Conservation (phyloP, 2,797 vertebrate species). For the Novumbra hubbsi region DNA sequence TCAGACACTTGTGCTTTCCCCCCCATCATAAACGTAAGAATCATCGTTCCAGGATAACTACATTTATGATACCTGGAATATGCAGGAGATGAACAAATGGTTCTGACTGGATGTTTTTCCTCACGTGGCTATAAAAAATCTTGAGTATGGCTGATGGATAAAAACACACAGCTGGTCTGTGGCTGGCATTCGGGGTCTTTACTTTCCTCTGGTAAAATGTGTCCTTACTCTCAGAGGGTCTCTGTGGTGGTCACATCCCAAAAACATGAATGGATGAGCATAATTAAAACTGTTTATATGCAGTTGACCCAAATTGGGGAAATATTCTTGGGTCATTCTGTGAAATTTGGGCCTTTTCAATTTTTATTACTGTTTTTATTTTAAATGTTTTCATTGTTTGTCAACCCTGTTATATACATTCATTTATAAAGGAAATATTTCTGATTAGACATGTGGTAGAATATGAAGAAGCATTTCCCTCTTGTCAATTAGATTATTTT, state of each 20-base stretch:
- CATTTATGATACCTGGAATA: constrained; percentile 15
- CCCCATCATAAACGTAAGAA: constrained; percentile 14
- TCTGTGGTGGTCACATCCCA: constrained; percentile 40
- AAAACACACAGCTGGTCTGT: constrained; percentile 43
- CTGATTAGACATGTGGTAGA: no score
- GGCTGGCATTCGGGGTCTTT: constrained; percentile 37
- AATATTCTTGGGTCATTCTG: no score
- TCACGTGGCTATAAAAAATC: constrained; percentile 26
- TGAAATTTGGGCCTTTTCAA: no score
- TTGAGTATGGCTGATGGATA: constrained; percentile 48
- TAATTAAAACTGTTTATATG: constrained; percentile 61
- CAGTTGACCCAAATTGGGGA: constrained; percentile 26
- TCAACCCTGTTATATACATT: no score
- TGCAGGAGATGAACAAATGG: constrained; percentile 14
- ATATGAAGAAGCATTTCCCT: no score
- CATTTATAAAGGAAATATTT: no score
- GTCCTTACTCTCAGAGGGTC: constrained; percentile 36
- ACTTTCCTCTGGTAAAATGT: constrained; percentile 37
- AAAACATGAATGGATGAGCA: constrained; percentile 56
- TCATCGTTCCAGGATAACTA: background rate
- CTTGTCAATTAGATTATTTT: no score
- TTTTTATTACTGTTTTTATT: no score
- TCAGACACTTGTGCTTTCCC: constrained; percentile 11
- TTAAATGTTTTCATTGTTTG: no score
- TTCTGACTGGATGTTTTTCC: constrained; percentile 9